Percentiles rank a stretch among this genome's conserved stretches.
Conservation (phyloP, 2,113 vertebrate genomes). For the Perognathus longimembris region DNA sequence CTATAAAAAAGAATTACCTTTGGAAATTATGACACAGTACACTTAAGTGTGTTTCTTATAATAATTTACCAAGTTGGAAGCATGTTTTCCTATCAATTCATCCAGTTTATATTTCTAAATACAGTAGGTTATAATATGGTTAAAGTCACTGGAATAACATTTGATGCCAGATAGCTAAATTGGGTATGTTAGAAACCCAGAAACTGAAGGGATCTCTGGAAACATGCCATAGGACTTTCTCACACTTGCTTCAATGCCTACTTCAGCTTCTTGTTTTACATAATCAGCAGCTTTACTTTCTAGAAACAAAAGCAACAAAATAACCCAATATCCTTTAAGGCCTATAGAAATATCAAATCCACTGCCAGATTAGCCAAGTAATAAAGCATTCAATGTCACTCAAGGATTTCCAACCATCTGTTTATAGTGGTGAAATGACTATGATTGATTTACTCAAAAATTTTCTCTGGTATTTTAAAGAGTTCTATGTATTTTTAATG, state of each 20-base stretch:
- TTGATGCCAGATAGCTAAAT: conserved; percentile 3
- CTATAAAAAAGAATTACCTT: not conserved
- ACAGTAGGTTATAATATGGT: not conserved
- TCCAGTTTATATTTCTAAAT: conserved; percentile 13
- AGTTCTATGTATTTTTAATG: not conserved
- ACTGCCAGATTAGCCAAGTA: not conserved
- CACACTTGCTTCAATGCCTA: not conserved
- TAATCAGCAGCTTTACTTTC: not conserved
- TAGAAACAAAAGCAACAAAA: not conserved
- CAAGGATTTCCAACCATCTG: conserved; percentile 1
- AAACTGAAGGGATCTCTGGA: not conserved
- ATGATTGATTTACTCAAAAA: not conserved
- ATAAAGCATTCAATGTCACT: not conserved
- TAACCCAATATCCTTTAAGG: not conserved
- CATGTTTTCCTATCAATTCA: not conserved
- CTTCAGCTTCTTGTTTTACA: conserved; percentile 10
- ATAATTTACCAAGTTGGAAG: not conserved
- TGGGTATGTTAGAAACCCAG: not conserved
- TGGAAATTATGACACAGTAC: not conserved
- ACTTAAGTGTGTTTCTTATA: not conserved
- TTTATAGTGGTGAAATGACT: not conserved
- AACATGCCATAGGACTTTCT: not conserved
- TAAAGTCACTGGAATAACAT: not conserved
- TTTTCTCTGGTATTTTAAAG: not conserved
- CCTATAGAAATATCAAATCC: conserved; percentile 7